Conservation (phyloP, 2,888 invertebrate species). For the Synanthedon vespiformis region DNA sequence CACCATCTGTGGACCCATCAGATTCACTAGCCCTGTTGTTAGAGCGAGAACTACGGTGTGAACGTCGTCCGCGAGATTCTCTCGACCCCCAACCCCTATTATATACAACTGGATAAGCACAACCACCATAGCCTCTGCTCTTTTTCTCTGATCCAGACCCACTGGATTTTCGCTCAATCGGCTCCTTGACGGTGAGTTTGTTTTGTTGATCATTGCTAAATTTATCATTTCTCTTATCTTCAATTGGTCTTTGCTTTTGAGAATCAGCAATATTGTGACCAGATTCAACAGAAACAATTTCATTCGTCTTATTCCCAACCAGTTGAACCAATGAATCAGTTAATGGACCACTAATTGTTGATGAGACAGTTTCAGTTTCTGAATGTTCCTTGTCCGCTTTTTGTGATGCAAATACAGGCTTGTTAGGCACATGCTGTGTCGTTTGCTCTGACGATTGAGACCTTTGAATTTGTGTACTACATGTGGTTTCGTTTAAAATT, state of each 20-base stretch:
- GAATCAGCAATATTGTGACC: conserved; percentile 25
- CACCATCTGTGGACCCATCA: conserved; percentile 80
- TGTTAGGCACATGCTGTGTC: conserved; percentile 21
- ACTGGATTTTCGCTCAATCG: conserved; percentile 57
- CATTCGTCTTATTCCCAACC: conserved; percentile 26
- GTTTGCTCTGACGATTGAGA: conserved; percentile 29
- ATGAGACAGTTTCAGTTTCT: conserved; percentile 42
- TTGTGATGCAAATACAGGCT: conserved; percentile 33
- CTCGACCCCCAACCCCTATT: conserved; percentile 62
- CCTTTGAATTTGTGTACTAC: conserved; percentile 28
- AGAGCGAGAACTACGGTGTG: conserved; percentile 56
- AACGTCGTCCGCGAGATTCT: conserved; percentile 62
- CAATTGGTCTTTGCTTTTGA: conserved; percentile 30
- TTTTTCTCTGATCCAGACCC: conserved; percentile 64
- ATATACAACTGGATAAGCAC: conserved; percentile 54
- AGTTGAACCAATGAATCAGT: conserved; percentile 27
- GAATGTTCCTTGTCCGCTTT: conserved; percentile 51
- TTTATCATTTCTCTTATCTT: conserved; percentile 48
- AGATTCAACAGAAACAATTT: conserved; percentile 34
- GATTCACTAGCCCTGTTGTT: conserved; percentile 75
- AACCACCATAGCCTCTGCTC: conserved; percentile 59
- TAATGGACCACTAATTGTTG: conserved; percentile 32
- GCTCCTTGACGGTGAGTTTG: conserved; percentile 58
- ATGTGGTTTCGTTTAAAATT: conserved; percentile 23
- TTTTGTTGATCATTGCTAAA: conserved; percentile 50